Evolutionary conservation across 1,140 invertebrate genomes (phyloP).

Genomic region (Apis cerana): DNA sequence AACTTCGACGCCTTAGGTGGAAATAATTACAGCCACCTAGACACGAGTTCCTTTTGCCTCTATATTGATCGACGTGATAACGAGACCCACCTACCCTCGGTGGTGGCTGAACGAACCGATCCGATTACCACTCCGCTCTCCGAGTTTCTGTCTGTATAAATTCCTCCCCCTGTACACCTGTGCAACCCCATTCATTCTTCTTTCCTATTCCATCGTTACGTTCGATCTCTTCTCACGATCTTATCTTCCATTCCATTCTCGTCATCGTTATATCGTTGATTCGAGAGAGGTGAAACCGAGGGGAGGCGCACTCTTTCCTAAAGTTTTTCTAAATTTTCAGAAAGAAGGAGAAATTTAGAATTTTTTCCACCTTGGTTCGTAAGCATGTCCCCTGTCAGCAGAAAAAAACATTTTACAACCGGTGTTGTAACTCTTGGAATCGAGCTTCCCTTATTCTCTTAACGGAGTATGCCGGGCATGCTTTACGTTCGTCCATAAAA

Average conservation of each 20-base stretch:
- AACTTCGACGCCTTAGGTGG: constrained; percentile 66
- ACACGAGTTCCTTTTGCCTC: constrained; percentile 43
- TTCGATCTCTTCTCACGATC: not conserved
- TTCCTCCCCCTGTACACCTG: not conserved
- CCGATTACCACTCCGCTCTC: constrained; percentile 1
- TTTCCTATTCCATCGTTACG: not conserved
- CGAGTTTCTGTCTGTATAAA: not conserved
- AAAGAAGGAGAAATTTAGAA: too few relatives aligned
- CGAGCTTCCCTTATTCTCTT: constrained; percentile 73
- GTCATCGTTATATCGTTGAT: too few relatives aligned
- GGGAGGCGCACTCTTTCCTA: too few relatives aligned
- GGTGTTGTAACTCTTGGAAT: constrained; percentile 39
- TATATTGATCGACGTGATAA: constrained; percentile 60
- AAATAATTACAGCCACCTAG: constrained; percentile 65
- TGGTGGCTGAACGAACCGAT: constrained; percentile 15
- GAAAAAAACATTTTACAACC: constrained; percentile 61
- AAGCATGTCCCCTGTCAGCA: constrained; percentile 64
- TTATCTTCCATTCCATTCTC: not conserved
- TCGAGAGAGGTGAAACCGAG: too few relatives aligned
- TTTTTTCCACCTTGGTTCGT: constrained; percentile 25
- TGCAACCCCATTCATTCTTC: not conserved
- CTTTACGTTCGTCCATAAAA: constrained; percentile 77
- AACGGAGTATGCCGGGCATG: constrained; percentile 71
- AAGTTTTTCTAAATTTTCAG: too few relatives aligned
- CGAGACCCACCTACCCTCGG: not conserved